These are phyloP conservation scores for Pelochelys cantorii DNA, from an alignment of 2,797 vertebrate genomes.

Conservation along the genomic window DNA sequence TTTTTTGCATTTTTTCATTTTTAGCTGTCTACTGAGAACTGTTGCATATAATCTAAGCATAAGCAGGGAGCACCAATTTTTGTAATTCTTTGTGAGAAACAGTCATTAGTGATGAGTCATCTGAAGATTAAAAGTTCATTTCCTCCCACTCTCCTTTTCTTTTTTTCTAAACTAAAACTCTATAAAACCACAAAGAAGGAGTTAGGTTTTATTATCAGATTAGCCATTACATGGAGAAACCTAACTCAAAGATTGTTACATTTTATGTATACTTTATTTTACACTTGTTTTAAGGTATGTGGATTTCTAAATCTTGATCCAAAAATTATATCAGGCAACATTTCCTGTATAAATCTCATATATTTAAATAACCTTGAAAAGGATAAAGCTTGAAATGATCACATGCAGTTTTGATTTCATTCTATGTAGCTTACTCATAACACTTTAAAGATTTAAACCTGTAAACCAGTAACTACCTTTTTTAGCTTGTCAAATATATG, in stretches of 20 bases:
- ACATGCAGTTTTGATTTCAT: not conserved
- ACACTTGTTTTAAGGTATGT: slow-evolving; percentile 33
- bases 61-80: not conserved
- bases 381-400: not conserved
- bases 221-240: slow-evolving; percentile 9
- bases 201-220: slow-evolving; percentile 36
- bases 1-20: not conserved
- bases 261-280: slow-evolving; percentile 3
- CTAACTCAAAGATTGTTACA: not conserved
- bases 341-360: not conserved
- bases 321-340: not conserved
- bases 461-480: not conserved
- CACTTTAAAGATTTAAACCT: not conserved
- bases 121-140: slow-evolving; percentile 44
- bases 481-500: not conserved
- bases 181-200: slow-evolving; percentile 54
- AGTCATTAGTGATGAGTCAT: slow-evolving; percentile 62
- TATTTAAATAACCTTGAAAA: not conserved
- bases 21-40: not conserved
- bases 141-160: not conserved
- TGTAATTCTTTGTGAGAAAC: slow-evolving; percentile 41
- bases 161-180: slow-evolving; percentile 39
- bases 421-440: not conserved
- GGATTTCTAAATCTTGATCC: not conserved
- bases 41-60: not conserved